Conservation (phyloP, 2,113 vertebrate species). For the Smithornis capensis region DNA sequence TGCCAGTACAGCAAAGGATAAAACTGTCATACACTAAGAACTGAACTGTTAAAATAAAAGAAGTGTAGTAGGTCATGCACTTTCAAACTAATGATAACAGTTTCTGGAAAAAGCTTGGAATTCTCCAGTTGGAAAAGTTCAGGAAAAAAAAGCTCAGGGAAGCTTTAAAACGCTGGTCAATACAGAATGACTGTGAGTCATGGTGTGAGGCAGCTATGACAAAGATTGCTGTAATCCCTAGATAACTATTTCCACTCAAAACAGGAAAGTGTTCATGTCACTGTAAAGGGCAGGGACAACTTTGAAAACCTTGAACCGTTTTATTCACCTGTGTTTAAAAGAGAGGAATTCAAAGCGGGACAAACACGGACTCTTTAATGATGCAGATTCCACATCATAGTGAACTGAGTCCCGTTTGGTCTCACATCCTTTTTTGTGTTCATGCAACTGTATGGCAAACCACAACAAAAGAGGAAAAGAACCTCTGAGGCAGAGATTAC, state of each 20-base stretch:
- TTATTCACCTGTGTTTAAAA: background rate
- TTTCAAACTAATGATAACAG: background rate
- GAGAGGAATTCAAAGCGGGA: background rate
- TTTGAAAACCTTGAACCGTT: background rate
- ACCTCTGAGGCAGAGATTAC: background rate
- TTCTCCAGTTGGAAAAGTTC: background rate
- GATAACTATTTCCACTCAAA: conserved; percentile 2
- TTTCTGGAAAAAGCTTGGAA: conserved; percentile 16
- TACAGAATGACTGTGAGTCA: background rate
- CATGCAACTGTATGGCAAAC: background rate
- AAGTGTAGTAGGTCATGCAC: conserved; percentile 7
- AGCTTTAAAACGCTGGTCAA: background rate
- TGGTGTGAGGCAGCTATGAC: background rate
- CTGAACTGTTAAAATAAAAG: background rate
- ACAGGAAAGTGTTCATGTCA: background rate
- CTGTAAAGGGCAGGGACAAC: background rate
- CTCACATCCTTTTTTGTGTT: background rate
- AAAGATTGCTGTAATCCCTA: background rate
- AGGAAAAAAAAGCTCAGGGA: background rate
- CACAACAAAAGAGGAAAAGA: background rate
- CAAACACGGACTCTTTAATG: background rate
- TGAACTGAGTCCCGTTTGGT: background rate
- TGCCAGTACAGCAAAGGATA: conserved; percentile 42
- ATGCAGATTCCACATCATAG: background rate
- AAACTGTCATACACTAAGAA: conserved; percentile 30